phyloP scores from a whole-genome alignment of 1,140 invertebrate genomes.

The Pteromalus puparum region DNA sequence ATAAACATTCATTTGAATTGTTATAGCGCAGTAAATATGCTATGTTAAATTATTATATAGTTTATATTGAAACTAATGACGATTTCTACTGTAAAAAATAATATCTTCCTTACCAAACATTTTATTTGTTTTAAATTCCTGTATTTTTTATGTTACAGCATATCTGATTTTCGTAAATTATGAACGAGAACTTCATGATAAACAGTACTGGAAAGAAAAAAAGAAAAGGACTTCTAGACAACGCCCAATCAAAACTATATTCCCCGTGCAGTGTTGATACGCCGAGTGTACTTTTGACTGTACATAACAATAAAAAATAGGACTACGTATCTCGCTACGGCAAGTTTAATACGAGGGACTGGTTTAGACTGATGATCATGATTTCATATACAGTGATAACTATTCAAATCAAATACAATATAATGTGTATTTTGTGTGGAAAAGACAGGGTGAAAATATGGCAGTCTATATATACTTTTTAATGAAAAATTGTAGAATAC shows the following conservation, averaged over 20 bases:
- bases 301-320: too few relatives aligned
- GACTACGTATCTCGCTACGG: too few relatives aligned
- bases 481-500: not conserved
- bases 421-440: not conserved
- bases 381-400: too few relatives aligned
- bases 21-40: too few relatives aligned
- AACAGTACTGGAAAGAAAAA: not conserved
- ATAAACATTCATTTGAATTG: too few relatives aligned
- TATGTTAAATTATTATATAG: too few relatives aligned
- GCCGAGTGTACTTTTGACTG: not conserved
- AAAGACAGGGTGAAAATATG: not conserved
- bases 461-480: not conserved
- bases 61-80: too few relatives aligned
- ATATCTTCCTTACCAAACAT: too few relatives aligned
- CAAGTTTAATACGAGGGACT: not conserved
- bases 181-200: not conserved
- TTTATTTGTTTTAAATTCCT: not conserved
- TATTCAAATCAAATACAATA: not conserved
- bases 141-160: conserved; percentile 24
- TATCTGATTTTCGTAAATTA: conserved; percentile 10
- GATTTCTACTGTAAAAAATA: too few relatives aligned
- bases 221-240: not conserved
- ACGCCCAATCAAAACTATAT: not conserved
- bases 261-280: not conserved
- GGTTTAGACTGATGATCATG: not conserved